Evolutionary conservation across 1,140 invertebrate species (phyloP), one percentile per base, ranked within the genome.

Genomic region (Bombus polaris): DNA sequence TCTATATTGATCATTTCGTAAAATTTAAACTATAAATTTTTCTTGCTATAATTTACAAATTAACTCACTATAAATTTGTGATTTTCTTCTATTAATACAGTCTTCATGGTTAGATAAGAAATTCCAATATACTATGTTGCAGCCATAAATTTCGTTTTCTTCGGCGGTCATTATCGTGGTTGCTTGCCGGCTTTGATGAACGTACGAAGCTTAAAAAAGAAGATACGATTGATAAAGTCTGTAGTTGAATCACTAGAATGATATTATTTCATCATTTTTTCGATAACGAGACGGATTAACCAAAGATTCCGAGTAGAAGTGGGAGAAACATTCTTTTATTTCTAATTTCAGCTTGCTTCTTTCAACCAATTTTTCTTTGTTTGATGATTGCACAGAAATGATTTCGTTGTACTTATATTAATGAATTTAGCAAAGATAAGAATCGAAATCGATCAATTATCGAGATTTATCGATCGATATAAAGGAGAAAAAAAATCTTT

Each of bases 51-150:
- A 25, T 71, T 59, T 22, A 12, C 2, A 12, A 47, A 78, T 70
- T 35, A 77, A 86, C 88, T 89, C 15, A 89, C 88, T 87, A 22
- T 73, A 35, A 32, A 35, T n/a, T n/a, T 74, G 74, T 8, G 32
- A n/a, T 39, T 78, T 88, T 28, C 37, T 74, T 66, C 71, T 53
- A 42, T 37, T 57, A 22, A 83, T 39, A 8, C 82, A 88, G 72
- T 90, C 83, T 47, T 90, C 80, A 25, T 87, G 77, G 44, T 62
- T 87, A 1, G 88, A 62, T 39, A 82, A 81, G 5, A 89, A 81
- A 44, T 88, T 90, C 89, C 89, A 90, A 57, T 76, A 85, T 37
- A 90, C 78, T 85, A 87, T 85, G 28, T 88, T 80, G n/a, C 71
- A 90, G 28, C 81, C 75, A 10, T 81, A 77, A 78, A 84, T 65